phyloP scores from a whole-genome alignment of 1,140 invertebrate species.

The Neotoxoptera formosana region DNA sequence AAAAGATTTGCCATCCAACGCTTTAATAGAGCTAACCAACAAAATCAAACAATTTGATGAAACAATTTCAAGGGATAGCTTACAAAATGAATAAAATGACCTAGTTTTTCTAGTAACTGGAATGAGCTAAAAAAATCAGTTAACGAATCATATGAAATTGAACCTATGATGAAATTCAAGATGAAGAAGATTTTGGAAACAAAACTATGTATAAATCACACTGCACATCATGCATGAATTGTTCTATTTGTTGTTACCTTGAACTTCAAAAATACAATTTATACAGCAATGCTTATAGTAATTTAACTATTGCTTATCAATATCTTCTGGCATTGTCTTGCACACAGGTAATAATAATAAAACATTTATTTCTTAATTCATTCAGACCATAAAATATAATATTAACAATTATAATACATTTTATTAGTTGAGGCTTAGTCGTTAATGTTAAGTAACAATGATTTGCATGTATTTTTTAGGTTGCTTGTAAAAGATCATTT shows the following conservation, averaged over 20 bases:
- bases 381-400: no score
- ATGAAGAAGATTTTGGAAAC: background rate
- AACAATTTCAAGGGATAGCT: background rate
- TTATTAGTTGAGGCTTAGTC: no score
- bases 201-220: background rate
- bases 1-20: no score
- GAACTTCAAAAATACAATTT: background rate
- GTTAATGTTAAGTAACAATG: no score
- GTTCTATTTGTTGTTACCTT: background rate
- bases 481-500: background rate
- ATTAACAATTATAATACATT: no score
- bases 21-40: background rate
- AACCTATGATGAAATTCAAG: background rate
- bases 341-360: background rate
- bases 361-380: no score
- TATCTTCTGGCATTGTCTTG: background rate
- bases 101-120: background rate
- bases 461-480: background rate
- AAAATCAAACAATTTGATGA: conserved; percentile 5
- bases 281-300: background rate
- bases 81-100: background rate
- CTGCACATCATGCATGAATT: background rate
- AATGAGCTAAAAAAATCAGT: background rate
- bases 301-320: background rate
- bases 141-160: background rate